These are phyloP conservation scores for Nephila pilipes DNA, from an alignment of 1,140 invertebrate species.

Conservation along the genomic window DNA sequence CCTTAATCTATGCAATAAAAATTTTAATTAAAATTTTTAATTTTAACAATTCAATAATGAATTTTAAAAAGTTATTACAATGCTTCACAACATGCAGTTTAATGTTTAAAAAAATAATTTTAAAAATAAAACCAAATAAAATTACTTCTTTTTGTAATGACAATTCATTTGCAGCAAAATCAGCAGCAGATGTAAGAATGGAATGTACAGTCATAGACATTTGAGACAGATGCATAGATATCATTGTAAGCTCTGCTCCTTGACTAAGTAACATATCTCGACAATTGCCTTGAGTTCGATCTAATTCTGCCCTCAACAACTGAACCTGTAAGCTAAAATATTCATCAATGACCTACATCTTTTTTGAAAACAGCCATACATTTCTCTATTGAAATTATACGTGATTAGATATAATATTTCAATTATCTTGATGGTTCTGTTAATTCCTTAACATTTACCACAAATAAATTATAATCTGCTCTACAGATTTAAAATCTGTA, in stretches of 20 bases:
- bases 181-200: conserved; percentile 53
- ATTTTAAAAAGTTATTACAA: too few relatives aligned
- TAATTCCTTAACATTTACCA: too few relatives aligned
- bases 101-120: neutral
- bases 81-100: too few relatives aligned
- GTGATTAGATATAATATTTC: too few relatives aligned
- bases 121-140: neutral
- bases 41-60: too few relatives aligned
- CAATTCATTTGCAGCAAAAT: conserved; percentile 74
- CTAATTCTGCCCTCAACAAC: conserved; percentile 64
- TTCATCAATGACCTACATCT: neutral
- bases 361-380: too few relatives aligned
- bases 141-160: conserved; percentile 72
- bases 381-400: too few relatives aligned
- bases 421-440: too few relatives aligned
- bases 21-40: too few relatives aligned
- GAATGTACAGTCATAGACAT: conserved; percentile 68
- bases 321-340: conserved; percentile 68
- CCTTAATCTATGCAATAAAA: too few relatives aligned
- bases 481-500: too few relatives aligned
- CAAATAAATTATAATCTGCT: too few relatives aligned
- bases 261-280: conserved; percentile 75
- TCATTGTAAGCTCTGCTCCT: conserved; percentile 76
- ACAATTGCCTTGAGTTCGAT: conserved; percentile 68
- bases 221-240: conserved; percentile 66